Conservation (phyloP, 2,888 invertebrate genomes). For the Dermolepida albohirtum region DNA sequence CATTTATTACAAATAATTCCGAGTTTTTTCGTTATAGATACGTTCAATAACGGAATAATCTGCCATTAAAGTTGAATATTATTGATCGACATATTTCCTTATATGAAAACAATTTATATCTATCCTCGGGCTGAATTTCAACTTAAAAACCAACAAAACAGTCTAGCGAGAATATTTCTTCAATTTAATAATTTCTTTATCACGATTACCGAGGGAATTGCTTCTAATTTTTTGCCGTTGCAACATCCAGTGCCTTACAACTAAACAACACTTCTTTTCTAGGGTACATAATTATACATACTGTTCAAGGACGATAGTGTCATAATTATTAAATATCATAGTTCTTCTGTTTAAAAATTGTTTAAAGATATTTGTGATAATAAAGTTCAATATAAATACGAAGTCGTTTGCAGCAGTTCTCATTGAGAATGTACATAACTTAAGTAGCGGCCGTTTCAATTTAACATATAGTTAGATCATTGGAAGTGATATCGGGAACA, state of each 20-base stretch:
- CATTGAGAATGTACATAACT: too few species aligned
- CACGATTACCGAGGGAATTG: constrained; percentile 15
- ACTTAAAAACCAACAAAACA: constrained; percentile 21
- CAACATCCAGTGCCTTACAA: neutral
- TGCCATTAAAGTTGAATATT: constrained; percentile 14
- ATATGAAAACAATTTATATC: constrained; percentile 29
- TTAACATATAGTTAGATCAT: too few species aligned
- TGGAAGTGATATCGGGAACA: too few species aligned
- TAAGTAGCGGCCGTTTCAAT: too few species aligned
- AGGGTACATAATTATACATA: constrained; percentile 14
- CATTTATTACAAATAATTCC: constrained; percentile 20
- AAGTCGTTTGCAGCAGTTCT: too few species aligned
- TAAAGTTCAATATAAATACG: neutral
- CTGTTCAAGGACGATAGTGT: neutral
- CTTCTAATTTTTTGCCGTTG: constrained; percentile 12
- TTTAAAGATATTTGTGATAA: neutral
- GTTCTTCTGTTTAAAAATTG: neutral
- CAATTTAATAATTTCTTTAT: constrained; percentile 20
- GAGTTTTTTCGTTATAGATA: constrained; percentile 10
- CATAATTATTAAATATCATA: constrained; percentile 19
- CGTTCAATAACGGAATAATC: constrained; percentile 2
- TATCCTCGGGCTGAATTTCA: constrained; percentile 7
- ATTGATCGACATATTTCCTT: constrained; percentile 36
- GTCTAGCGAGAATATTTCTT: constrained; percentile 1
- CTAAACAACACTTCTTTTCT: constrained; percentile 1